Percentiles rank a stretch among this genome's conserved stretches.
phyloP scores from a whole-genome alignment of 2,888 invertebrate species.

The Agrilus cyanescens region DNA sequence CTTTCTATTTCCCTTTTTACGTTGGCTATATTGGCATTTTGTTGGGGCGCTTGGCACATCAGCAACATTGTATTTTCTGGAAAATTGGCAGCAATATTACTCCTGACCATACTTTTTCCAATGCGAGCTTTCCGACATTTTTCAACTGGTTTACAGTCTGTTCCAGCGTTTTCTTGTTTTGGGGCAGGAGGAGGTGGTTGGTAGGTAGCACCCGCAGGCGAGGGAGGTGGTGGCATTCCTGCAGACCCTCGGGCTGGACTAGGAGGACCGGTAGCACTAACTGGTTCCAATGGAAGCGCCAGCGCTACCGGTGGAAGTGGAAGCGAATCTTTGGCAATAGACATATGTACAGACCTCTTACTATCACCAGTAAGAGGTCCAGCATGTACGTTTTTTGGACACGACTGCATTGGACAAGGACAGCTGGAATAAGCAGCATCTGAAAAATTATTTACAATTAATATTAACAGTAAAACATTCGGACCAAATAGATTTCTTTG shows the following conservation, averaged over 20 bases:
- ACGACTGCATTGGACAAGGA: slow-evolving; percentile 85
- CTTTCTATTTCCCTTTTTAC: slow-evolving; percentile 36
- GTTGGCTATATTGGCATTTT: slow-evolving; percentile 19
- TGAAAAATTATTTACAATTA: slow-evolving; percentile 20
- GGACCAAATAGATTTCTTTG: too few relatives aligned
- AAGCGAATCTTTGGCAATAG: slow-evolving; percentile 33
- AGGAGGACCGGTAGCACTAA: slow-evolving; percentile 47
- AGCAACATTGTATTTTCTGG: slow-evolving; percentile 41
- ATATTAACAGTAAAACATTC: not conserved
- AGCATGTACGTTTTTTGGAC: slow-evolving; percentile 98
- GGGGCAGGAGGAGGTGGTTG: slow-evolving; percentile 26
- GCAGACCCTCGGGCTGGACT: slow-evolving; percentile 59
- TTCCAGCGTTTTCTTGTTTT: slow-evolving; percentile 23
- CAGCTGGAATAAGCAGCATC: slow-evolving; percentile 56
- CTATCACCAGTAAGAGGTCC: slow-evolving; percentile 96
- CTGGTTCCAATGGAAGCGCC: slow-evolving; percentile 38
- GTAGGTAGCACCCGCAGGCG: slow-evolving; percentile 39
- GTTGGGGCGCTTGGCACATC: slow-evolving; percentile 31
- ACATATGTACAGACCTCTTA: slow-evolving; percentile 46
- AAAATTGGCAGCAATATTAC: slow-evolving; percentile 42
- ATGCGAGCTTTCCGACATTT: slow-evolving; percentile 42
- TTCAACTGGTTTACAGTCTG: slow-evolving; percentile 22
- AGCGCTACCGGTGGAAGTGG: slow-evolving; percentile 38
- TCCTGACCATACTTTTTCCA: slow-evolving; percentile 57
- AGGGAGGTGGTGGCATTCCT: slow-evolving; percentile 51